A percentile compares a stretch with the other conserved stretches of the same genome.
Conservation (phyloP, 2,113 vertebrate genomes). For the Corydoras maculifer region DNA sequence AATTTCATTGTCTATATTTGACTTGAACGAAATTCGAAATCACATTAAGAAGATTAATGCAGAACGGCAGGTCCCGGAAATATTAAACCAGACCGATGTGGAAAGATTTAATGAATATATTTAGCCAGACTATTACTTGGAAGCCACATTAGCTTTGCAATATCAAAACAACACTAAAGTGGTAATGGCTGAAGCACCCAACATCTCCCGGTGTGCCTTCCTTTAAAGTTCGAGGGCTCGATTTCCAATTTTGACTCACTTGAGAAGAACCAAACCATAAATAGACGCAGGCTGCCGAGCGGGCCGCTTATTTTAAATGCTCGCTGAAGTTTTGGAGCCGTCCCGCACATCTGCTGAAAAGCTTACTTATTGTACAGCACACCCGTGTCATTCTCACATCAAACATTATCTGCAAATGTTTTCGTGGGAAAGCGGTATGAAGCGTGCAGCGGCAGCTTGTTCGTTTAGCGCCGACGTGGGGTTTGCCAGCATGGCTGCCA, state of each 20-base stretch:
- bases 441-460: constrained; percentile 20
- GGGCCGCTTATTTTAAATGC: neutral
- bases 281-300: neutral
- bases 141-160: neutral
- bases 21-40: too few relatives aligned
- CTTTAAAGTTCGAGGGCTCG: too few relatives aligned
- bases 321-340: neutral
- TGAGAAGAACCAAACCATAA: neutral
- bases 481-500: constrained; percentile 56
- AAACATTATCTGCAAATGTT: neutral
- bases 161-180: too few relatives aligned
- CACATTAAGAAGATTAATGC: neutral
- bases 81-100: neutral
- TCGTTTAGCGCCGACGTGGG: constrained; percentile 34
- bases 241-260: neutral
- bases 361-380: neutral
- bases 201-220: too few relatives aligned
- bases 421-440: neutral
- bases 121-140: neutral
- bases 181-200: too few relatives aligned
- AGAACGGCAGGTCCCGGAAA: neutral
- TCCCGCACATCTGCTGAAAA: neutral
- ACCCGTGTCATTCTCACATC: constrained; percentile 5
- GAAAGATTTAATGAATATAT: neutral
- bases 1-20: too few relatives aligned